Evolutionary conservation across 2,888 invertebrate genomes (phyloP), one percentile per base, ranked within the genome.

Genomic region (Hirtodrosophila confusa): DNA sequence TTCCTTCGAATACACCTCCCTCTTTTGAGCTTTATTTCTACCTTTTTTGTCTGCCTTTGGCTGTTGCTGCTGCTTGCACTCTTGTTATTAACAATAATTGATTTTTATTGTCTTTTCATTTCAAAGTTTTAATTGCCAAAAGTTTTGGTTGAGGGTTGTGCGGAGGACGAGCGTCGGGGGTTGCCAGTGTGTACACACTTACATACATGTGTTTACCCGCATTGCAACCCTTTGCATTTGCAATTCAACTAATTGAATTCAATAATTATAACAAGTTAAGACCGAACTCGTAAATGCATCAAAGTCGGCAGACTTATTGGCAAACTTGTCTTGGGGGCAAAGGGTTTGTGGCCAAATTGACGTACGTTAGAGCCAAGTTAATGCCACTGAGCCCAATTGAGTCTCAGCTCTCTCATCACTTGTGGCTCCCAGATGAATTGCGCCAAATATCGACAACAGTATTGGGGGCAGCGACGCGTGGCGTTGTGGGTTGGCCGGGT

Each of bases 61-160:
- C 27, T n/a, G 45, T 24, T 11, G 53, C 48, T 36, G 39, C 40
- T 55, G 51, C 36, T 70, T 29, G 41, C 53, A 39, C 49, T 57
- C 57, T 60, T 53, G 36, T 69, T 73, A 77, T 85, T 75, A 75
- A 77, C 70, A 85, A 85, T 87, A 88, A 84, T 88, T 88, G 88
- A 88, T 88, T 78, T 82, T 79, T 78, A 88, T 86, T 84, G 86
- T 84, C 77, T 71, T 73, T 79, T 61, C 57, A 69, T 73, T 76
- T 74, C 49, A 58, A 83, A 80, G 74, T 78, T 83, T 86, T 80
- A 83, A 83, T 83, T 83, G 82, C 78, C 49, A 68, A 84, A 80
- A 77, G 57, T 69, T 80, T 44, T 39, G 74, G 62, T 64, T 61
- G 68, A 31, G 39, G 9, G 35, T 17, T 9, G 27, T 17, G 33